phyloP scores from a whole-genome alignment of 1,140 invertebrate genomes.

The Nylanderia fulva region DNA sequence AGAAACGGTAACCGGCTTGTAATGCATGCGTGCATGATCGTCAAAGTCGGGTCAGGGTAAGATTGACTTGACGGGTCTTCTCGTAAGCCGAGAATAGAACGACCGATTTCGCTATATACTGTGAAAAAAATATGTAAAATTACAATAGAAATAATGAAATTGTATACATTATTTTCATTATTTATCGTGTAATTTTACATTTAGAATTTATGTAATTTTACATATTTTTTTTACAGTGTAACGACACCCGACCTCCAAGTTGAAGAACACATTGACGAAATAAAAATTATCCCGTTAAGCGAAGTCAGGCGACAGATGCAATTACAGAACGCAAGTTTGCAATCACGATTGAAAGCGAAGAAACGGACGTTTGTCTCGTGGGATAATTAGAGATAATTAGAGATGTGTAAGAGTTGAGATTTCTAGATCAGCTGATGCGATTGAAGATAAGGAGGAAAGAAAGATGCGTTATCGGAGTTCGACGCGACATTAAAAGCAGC shows the following conservation, averaged over 20 bases:
- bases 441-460: not conserved
- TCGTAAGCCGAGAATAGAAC: conserved; percentile 64
- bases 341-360: not conserved
- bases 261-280: not conserved
- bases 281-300: conserved; percentile 6
- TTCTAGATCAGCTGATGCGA: not conserved
- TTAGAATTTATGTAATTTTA: too few relatives aligned
- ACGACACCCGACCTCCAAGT: not conserved
- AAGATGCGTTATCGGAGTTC: not conserved
- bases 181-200: too few relatives aligned
- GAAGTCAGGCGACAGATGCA: not conserved
- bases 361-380: not conserved
- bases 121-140: too few relatives aligned
- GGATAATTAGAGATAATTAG: too few relatives aligned
- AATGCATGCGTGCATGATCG: conserved; percentile 71
- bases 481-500: not conserved
- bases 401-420: not conserved
- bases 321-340: not conserved
- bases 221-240: conserved; percentile 61
- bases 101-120: too few relatives aligned
- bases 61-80: conserved; percentile 42
- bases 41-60: conserved; percentile 68
- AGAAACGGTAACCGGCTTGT: conserved; percentile 45
- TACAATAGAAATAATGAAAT: too few relatives aligned
- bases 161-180: too few relatives aligned